Conservation (phyloP, 1,140 invertebrate species). For the Oedothorax gibbosus region DNA sequence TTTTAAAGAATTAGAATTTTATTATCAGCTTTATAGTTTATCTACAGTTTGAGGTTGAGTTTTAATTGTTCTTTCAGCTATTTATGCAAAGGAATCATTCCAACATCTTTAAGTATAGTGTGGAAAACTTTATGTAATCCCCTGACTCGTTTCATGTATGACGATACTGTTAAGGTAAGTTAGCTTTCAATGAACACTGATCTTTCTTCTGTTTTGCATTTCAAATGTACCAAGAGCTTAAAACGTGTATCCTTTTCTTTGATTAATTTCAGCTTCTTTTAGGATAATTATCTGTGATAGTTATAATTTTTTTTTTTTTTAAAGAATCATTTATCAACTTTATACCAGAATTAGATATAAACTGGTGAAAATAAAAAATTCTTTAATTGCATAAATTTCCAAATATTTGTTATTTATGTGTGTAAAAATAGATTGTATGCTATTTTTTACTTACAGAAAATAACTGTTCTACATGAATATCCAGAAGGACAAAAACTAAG, state of each 20-base stretch:
- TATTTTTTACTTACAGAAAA: conserved; percentile 38
- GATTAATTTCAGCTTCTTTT: background rate
- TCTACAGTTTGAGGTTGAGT: background rate
- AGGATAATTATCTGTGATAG: background rate
- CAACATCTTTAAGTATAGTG: conserved; percentile 1
- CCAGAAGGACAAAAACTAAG: conserved; percentile 54
- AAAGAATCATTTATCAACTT: no score
- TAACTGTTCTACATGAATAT: conserved; percentile 47
- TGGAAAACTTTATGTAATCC: conserved; percentile 59
- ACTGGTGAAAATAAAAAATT: no score
- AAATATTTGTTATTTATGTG: background rate
- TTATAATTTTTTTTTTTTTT: no score
- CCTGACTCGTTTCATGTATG: conserved; percentile 59
- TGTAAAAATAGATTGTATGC: background rate
- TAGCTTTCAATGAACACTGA: background rate
- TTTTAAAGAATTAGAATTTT: background rate
- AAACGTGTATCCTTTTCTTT: background rate
- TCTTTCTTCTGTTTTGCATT: no score
- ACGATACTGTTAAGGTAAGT: conserved; percentile 55
- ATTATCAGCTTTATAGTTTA: background rate
- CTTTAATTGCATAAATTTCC: no score
- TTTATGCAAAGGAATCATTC: conserved; percentile 49
- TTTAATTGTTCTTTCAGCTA: conserved; percentile 33
- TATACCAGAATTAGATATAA: no score
- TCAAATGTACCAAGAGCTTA: no score